phyloP scores from a whole-genome alignment of 2,113 vertebrate species.

The Thunnus maccoyii region DNA sequence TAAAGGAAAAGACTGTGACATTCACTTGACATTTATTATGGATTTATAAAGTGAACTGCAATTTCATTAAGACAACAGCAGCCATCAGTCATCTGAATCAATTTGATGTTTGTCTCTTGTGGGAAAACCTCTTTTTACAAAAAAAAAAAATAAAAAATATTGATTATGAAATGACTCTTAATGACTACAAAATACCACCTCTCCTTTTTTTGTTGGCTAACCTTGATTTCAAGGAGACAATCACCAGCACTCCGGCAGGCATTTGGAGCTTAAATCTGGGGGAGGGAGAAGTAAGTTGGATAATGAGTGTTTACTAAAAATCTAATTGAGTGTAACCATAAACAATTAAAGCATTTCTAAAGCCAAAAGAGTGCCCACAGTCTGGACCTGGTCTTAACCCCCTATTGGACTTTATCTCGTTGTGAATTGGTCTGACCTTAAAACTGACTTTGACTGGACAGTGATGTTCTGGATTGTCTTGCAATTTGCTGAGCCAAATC shows the following conservation, averaged over 20 bases:
- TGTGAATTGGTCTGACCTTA: too few species aligned
- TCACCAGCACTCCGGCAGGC: neutral
- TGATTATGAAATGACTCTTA: conserved; percentile 37
- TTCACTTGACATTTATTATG: conserved; percentile 53
- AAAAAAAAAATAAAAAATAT: neutral
- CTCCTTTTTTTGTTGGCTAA: conserved; percentile 9
- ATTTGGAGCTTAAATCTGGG: neutral
- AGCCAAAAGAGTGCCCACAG: too few species aligned
- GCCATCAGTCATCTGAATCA: conserved; percentile 25
- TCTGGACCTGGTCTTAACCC: too few species aligned
- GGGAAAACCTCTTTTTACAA: neutral
- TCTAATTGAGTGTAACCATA: neutral
- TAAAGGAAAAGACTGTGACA: conserved; percentile 31
- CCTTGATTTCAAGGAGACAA: neutral
- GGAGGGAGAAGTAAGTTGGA: neutral
- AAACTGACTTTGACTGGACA: too few species aligned
- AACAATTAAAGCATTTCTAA: neutral
- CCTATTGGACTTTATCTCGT: too few species aligned
- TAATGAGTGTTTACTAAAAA: neutral
- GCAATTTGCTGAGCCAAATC: too few species aligned
- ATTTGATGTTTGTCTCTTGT: conserved; percentile 17
- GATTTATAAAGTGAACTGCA: conserved; percentile 19
- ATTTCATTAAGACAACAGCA: conserved; percentile 25
- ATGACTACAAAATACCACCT: conserved; percentile 30
- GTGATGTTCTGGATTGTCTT: too few species aligned